Percentiles rank a stretch among this genome's conserved stretches.
phyloP scores from a whole-genome alignment of 2,888 invertebrate genomes.

The Spicauda simplicius region DNA sequence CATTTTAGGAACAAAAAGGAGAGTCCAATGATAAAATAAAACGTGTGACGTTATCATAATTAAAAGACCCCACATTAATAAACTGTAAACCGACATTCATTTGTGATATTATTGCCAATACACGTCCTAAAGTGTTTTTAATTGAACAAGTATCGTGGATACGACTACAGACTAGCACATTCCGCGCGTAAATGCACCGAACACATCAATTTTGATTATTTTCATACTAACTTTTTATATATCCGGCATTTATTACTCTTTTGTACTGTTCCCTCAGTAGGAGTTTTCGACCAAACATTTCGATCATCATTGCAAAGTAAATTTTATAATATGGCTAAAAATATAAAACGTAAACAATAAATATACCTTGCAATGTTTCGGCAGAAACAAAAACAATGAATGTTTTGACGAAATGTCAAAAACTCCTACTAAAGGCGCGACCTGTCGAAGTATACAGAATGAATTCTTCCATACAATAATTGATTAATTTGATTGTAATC shows the following conservation, averaged over 20 bases:
- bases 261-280: slow-evolving; percentile 49
- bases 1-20: too few relatives aligned
- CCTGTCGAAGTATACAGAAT: slow-evolving; percentile 33
- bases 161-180: slow-evolving; percentile 58
- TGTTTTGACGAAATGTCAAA: too few relatives aligned
- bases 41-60: not conserved
- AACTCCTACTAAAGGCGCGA: slow-evolving; percentile 26
- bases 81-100: slow-evolving; percentile 57
- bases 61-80: not conserved
- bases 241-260: slow-evolving; percentile 50
- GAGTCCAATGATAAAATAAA: too few relatives aligned
- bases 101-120: slow-evolving; percentile 79
- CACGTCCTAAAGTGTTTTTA: slow-evolving; percentile 55
- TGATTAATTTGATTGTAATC: slow-evolving; percentile 63
- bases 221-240: slow-evolving; percentile 68
- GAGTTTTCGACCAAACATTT: too few relatives aligned
- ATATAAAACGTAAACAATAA: too few relatives aligned
- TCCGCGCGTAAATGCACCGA: slow-evolving; percentile 65
- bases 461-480: slow-evolving; percentile 71
- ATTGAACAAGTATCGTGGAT: slow-evolving; percentile 34
- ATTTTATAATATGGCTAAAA: too few relatives aligned
- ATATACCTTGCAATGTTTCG: too few relatives aligned
- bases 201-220: slow-evolving; percentile 66
- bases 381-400: too few relatives aligned
- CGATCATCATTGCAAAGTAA: too few relatives aligned